A percentile compares a stretch with the other conserved stretches of the same genome.
phyloP scores from a whole-genome alignment of 2,113 vertebrate genomes.

The Chaetodon auriga region DNA sequence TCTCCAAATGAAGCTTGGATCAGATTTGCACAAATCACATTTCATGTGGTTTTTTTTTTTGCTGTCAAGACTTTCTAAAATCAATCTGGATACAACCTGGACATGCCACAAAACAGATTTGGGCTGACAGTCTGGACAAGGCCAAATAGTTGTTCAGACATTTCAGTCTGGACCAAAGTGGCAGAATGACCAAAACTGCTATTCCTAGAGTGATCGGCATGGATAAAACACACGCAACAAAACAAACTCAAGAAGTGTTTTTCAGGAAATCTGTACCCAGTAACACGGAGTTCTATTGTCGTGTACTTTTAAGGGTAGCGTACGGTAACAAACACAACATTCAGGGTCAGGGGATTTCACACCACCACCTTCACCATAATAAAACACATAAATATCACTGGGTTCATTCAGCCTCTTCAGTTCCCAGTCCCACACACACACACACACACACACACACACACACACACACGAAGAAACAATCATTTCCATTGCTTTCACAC shows the following conservation, averaged over 20 bases:
- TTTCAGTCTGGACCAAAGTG: background rate
- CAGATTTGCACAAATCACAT: no score
- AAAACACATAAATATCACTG: slow-evolving; percentile 56
- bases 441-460: slow-evolving; percentile 25
- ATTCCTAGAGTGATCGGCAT: background rate
- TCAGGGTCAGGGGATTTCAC: slow-evolving; percentile 63
- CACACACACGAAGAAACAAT: slow-evolving; percentile 51
- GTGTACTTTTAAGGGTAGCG: slow-evolving; percentile 14
- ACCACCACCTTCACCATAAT: slow-evolving; percentile 44
- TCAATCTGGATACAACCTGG: no score
- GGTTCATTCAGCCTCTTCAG: slow-evolving; percentile 42
- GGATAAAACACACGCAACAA: background rate
- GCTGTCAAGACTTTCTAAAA: no score
- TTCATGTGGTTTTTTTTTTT: no score
- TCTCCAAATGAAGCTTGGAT: no score
- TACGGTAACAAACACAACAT: slow-evolving; percentile 42
- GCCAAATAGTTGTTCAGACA: slow-evolving; percentile 6
- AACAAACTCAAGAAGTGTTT: slow-evolving; percentile 1
- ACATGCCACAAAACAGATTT: no score
- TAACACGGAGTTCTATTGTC: slow-evolving; percentile 18
- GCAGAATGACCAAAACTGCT: background rate
- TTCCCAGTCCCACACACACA: slow-evolving; percentile 25
- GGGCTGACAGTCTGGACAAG: background rate
- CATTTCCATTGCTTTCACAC: slow-evolving; percentile 60
- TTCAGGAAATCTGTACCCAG: slow-evolving; percentile 9